Base-by-base conservation (phyloP, 2,888 invertebrate species). In the Limnephilus marmoratus region DNA sequence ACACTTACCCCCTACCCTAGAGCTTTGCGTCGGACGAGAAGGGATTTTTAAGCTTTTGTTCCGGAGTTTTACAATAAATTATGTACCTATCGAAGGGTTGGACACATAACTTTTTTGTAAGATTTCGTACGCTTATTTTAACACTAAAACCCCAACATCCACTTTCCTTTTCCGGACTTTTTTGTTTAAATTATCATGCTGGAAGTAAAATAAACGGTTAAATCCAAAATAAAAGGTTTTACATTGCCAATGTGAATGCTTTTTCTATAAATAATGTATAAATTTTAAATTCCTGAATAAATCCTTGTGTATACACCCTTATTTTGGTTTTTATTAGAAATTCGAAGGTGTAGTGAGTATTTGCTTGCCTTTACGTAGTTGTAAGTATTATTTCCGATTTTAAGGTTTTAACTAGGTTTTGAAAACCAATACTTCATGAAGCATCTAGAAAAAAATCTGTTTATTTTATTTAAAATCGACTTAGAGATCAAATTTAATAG, bases 11-110 rank as follows among this genome's bases (percentile, higher is more conserved):
- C 49, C 86, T 45, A 29, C 68, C 34, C n/a, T 2, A 24, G 45
- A 86, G 45, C 45, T 45, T 86, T 86, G 5, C 12, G 5, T 13
- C 41, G 86, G n/a, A 86, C 86, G 86, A 86, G 86, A 86, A 29
- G 7, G 45, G 45, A 86, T 49, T 86, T 49, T 29, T 37, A 86
- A 86, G 45, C 45, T 86, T 86, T 86, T n/a, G 18, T 37, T 11
- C 31, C 15, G 41, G 83, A 31, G 34, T 34, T 83, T 83, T 83
- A 41, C 34, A 83, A 68, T 68, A 68, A 24, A 24, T 24, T 68
- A 68, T 68, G n/a, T 68, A 68, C 24, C 68, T 68, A 68, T 68
- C 68, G 24, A 68, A 68, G 68, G 68, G 68, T 68, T 68, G 24
- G 2, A 68, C 68, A 7, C 9, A 68, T 24, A 68, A 24, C 68